Conservation (phyloP, 2,888 invertebrate genomes). For the Amiota communis region DNA sequence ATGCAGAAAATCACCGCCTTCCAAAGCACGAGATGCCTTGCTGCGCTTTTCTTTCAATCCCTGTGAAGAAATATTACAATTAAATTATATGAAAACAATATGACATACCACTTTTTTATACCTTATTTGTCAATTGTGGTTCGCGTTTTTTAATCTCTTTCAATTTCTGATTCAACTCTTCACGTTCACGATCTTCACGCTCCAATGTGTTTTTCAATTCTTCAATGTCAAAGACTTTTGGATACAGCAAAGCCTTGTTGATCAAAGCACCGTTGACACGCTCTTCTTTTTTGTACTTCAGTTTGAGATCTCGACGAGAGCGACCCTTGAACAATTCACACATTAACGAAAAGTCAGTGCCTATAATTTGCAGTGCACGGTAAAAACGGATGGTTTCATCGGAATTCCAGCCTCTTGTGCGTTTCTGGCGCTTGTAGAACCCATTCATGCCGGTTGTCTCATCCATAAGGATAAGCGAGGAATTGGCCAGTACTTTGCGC, state of each 20-base stretch:
- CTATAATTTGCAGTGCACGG: constrained; percentile 88
- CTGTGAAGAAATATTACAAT: constrained; percentile 36
- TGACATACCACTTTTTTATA: constrained; percentile 33
- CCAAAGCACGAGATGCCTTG: constrained; percentile 55
- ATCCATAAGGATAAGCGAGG: constrained; percentile 80
- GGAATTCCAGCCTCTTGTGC: constrained; percentile 83
- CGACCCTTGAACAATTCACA: constrained; percentile 85
- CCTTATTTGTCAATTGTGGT: constrained; percentile 58
- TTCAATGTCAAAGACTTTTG: constrained; percentile 80
- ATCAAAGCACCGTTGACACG: constrained; percentile 81
- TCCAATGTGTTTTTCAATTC: constrained; percentile 77
- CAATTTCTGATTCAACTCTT: constrained; percentile 56
- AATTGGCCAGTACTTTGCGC: constrained; percentile 78
- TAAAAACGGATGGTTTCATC: constrained; percentile 93
- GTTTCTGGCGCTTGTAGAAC: constrained; percentile 79
- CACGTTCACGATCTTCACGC: constrained; percentile 71
- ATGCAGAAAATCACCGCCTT: constrained; percentile 61
- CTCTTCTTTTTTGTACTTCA: constrained; percentile 96
- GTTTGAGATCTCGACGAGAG: constrained; percentile 86
- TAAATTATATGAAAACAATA: not conserved
- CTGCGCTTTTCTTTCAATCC: constrained; percentile 43
- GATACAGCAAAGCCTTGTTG: constrained; percentile 83
- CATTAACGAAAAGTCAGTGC: constrained; percentile 95
- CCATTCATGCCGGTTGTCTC: constrained; percentile 75
- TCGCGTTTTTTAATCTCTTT: constrained; percentile 56